phyloP scores from a whole-genome alignment of 2,888 invertebrate species.

The Euphydryas editha region DNA sequence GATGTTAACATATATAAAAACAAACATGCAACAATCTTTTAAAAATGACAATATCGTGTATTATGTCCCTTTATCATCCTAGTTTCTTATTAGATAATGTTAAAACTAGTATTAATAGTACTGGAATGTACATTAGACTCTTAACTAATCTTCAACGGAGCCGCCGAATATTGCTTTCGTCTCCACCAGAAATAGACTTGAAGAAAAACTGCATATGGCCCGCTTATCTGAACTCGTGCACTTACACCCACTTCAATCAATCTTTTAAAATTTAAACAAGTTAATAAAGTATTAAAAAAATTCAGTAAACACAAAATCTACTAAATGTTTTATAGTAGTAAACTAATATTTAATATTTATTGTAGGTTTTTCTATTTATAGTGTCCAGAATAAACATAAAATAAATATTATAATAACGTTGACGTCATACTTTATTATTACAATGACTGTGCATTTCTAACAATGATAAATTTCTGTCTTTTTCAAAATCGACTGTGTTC shows the following conservation, averaged over 20 bases:
- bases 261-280: conserved; percentile 3
- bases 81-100: not conserved
- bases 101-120: conserved; percentile 29
- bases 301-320: not conserved
- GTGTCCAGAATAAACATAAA: too few species aligned
- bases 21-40: too few species aligned
- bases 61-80: not conserved
- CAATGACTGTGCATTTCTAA: too few species aligned
- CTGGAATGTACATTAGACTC: conserved; percentile 49
- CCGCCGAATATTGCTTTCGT: conserved; percentile 57
- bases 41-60: not conserved
- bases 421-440: too few species aligned
- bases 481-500: too few species aligned
- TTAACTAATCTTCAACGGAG: conserved; percentile 57
- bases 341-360: not conserved
- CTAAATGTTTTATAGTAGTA: not conserved
- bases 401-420: too few species aligned
- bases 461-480: too few species aligned
- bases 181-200: conserved; percentile 64
- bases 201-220: conserved; percentile 72
- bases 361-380: too few species aligned
- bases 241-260: conserved; percentile 31
- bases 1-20: too few species aligned
- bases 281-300: not conserved
- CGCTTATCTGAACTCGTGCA: conserved; percentile 53